Conservation (phyloP, 1,140 invertebrate species). For the Phocides pigmalion region DNA sequence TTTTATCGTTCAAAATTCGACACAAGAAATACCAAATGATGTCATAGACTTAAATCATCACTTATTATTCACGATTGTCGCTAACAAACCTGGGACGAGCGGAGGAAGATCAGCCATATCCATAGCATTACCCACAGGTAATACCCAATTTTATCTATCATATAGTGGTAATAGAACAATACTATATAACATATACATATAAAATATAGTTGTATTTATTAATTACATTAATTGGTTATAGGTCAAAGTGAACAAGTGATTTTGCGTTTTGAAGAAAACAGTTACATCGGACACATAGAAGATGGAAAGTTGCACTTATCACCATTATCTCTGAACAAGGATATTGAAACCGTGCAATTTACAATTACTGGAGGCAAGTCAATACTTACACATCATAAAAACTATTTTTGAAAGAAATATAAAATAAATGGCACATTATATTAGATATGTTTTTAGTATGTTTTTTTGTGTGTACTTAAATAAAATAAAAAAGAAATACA, state of each 20-base stretch:
- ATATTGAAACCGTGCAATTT: background rate
- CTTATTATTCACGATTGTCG: constrained; percentile 49
- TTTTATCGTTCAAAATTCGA: constrained; percentile 15
- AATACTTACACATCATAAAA: background rate
- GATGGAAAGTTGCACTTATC: constrained; percentile 13
- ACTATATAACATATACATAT: too few species aligned
- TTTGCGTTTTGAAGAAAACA: constrained; percentile 26
- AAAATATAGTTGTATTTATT: too few species aligned
- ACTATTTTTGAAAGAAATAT: too few species aligned
- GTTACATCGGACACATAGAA: constrained; percentile 30
- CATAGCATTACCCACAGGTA: constrained; percentile 51
- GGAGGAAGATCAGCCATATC: constrained; percentile 41
- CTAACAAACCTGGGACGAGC: constrained; percentile 42
- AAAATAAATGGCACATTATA: too few species aligned
- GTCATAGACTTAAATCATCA: constrained; percentile 43
- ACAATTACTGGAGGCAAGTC: constrained; percentile 10
- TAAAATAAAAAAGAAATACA: too few species aligned
- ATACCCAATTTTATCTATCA: too few species aligned
- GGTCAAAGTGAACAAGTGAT: constrained; percentile 6
- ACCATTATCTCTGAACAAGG: constrained; percentile 11
- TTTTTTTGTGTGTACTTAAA: too few species aligned
- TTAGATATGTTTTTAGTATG: too few species aligned
- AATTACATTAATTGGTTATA: constrained; percentile 25
- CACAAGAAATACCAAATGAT: constrained; percentile 38
- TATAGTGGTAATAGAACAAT: too few species aligned